Conservation (phyloP, 2,888 invertebrate species). For the Philhelius pedissequus region DNA sequence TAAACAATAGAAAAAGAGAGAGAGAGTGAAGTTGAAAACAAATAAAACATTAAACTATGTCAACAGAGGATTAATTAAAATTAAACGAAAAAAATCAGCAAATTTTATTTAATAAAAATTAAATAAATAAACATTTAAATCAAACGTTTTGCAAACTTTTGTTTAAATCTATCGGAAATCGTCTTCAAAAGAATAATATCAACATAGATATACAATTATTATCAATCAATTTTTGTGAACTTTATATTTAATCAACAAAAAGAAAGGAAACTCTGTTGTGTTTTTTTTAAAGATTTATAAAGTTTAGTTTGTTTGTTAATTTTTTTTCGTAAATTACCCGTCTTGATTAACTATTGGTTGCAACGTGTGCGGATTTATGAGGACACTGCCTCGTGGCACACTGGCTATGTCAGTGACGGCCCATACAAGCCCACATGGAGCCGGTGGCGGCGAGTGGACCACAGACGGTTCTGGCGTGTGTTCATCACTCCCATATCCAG, state of each 20-base stretch:
- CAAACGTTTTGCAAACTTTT: constrained; percentile 72
- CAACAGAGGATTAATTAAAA: constrained; percentile 25
- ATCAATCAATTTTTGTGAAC: constrained; percentile 55
- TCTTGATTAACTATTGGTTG: constrained; percentile 79
- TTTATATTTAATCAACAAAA: constrained; percentile 60
- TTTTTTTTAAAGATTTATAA: constrained; percentile 44
- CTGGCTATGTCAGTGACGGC: constrained; percentile 91
- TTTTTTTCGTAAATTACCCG: constrained; percentile 78
- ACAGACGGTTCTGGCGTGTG: constrained; percentile 76
- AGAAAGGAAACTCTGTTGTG: constrained; percentile 66
- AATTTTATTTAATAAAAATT: constrained; percentile 5
- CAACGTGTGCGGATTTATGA: constrained; percentile 87
- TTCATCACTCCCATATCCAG: constrained; percentile 81
- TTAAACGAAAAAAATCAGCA: constrained; percentile 31
- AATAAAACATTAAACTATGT: constrained; percentile 28
- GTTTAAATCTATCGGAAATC: constrained; percentile 54
- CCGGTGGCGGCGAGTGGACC: constrained; percentile 72
- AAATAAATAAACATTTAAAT: constrained; percentile 46
- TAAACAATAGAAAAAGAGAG: constrained; percentile 31
- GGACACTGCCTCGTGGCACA: constrained; percentile 92
- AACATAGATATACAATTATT: constrained; percentile 56
- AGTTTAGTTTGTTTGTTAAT: constrained; percentile 66
- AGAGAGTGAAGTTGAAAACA: constrained; percentile 46
- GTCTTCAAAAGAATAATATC: constrained; percentile 65
- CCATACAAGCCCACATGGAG: constrained; percentile 84